Conservation (phyloP, 2,888 invertebrate genomes). For the Lagria hirta region DNA sequence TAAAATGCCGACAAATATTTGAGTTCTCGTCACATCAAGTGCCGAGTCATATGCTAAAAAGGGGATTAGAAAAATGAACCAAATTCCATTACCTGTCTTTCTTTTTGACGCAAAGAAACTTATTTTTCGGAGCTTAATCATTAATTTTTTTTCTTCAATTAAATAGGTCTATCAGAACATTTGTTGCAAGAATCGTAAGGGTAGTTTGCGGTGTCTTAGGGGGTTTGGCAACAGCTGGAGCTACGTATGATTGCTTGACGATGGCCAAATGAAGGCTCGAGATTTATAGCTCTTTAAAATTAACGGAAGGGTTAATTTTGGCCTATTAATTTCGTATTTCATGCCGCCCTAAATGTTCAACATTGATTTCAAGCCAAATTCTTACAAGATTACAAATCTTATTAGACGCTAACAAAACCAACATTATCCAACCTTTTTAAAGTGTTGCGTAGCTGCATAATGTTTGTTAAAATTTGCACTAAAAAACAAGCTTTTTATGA, state of each 20-base stretch:
- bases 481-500: too few species aligned
- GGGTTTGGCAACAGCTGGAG: slow-evolving; percentile 48
- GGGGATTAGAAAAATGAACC: slow-evolving; percentile 38
- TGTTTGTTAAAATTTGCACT: too few species aligned
- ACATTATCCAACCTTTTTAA: too few species aligned
- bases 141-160: slow-evolving; percentile 11
- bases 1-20: slow-evolving; percentile 49
- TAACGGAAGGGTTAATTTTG: slow-evolving; percentile 55
- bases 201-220: slow-evolving; percentile 22
- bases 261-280: slow-evolving; percentile 51
- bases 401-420: too few species aligned
- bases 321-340: slow-evolving; percentile 52
- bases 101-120: slow-evolving; percentile 7
- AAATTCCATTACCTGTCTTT: slow-evolving; percentile 22
- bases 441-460: too few species aligned
- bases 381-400: too few species aligned
- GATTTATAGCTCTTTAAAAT: slow-evolving; percentile 54
- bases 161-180: slow-evolving; percentile 10
- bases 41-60: slow-evolving; percentile 45
- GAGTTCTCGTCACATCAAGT: slow-evolving; percentile 45
- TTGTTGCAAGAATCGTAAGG: slow-evolving; percentile 7
- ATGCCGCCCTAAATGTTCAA: too few species aligned
- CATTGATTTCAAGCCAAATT: too few species aligned
- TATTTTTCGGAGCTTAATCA: slow-evolving; percentile 2
- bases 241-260: slow-evolving; percentile 44